These are phyloP conservation scores for Drosophila orena DNA, from an alignment of 1,140 invertebrate species.

Conservation along the genomic window DNA sequence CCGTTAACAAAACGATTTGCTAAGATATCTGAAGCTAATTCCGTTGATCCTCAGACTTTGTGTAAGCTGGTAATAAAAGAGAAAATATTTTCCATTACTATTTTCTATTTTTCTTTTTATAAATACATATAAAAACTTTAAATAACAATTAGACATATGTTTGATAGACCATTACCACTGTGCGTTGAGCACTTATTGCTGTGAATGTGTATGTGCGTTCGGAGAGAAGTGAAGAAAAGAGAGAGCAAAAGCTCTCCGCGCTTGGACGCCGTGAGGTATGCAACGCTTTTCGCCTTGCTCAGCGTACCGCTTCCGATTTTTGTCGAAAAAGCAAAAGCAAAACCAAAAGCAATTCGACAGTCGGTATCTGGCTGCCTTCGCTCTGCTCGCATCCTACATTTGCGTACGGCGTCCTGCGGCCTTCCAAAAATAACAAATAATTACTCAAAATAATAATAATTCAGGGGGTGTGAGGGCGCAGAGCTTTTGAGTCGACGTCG, in stretches of 20 bases:
- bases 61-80: no score
- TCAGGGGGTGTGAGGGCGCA: not conserved
- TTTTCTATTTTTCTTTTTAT: no score
- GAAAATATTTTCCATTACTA: no score
- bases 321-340: conserved; percentile 1
- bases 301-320: conserved; percentile 45
- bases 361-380: conserved; percentile 68
- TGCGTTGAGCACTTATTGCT: conserved; percentile 5
- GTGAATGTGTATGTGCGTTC: conserved; percentile 45
- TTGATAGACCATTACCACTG: no score
- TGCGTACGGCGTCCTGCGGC: conserved; percentile 34
- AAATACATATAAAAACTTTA: no score
- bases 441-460: conserved; percentile 68
- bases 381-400: conserved; percentile 22
- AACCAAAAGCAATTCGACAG: conserved; percentile 16
- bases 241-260: not conserved
- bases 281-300: conserved; percentile 53
- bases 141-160: no score
- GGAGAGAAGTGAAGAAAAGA: not conserved
- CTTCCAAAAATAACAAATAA: conserved; percentile 73
- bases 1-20: no score
- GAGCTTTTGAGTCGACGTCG: conserved; percentile 28
- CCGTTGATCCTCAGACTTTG: no score
- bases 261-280: conserved; percentile 63
- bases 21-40: no score